Percentiles rank a stretch among this genome's conserved stretches.
Evolutionary conservation across 2,888 invertebrate species (phyloP).

Genomic region (Ennomos quercinarius): DNA sequence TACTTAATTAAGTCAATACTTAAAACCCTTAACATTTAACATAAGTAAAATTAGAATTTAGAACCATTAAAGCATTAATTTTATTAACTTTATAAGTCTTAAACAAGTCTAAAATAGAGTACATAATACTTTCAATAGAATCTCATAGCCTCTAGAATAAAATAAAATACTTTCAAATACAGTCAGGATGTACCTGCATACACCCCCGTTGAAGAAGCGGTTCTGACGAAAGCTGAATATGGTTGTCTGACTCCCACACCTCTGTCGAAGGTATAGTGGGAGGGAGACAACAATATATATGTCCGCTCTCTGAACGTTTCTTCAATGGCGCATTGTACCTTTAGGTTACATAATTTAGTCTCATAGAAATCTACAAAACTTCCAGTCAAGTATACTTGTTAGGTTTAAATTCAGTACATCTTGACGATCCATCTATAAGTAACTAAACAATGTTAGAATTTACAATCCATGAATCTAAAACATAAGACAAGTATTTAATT

Average conservation of each 20-base stretch:
- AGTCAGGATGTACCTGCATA: constrained; percentile 5
- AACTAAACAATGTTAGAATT: constrained; percentile 7
- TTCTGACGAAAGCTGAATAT: neutral
- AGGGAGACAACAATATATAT: no score
- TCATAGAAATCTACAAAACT: no score
- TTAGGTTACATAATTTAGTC: no score
- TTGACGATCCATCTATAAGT: constrained; percentile 1
- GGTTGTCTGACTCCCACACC: no score
- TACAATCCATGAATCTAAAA: no score
- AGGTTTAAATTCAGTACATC: constrained; percentile 3
- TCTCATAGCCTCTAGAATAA: constrained; percentile 37
- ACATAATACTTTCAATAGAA: constrained; percentile 32
- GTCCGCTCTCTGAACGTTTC: no score
- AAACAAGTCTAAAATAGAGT: constrained; percentile 31
- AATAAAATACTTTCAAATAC: constrained; percentile 8
- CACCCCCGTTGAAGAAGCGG: no score
- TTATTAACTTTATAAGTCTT: constrained; percentile 27
- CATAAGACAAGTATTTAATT: no score
- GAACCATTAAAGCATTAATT: constrained; percentile 18
- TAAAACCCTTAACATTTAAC: neutral
- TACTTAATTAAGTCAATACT: constrained; percentile 11
- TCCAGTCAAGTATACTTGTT: no score
- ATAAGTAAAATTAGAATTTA: constrained; percentile 19
- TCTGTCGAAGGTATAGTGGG: no score
- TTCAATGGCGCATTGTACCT: no score